Base-by-base conservation (phyloP, 2,113 vertebrate species). In the Oreochromis tanganicae region DNA sequence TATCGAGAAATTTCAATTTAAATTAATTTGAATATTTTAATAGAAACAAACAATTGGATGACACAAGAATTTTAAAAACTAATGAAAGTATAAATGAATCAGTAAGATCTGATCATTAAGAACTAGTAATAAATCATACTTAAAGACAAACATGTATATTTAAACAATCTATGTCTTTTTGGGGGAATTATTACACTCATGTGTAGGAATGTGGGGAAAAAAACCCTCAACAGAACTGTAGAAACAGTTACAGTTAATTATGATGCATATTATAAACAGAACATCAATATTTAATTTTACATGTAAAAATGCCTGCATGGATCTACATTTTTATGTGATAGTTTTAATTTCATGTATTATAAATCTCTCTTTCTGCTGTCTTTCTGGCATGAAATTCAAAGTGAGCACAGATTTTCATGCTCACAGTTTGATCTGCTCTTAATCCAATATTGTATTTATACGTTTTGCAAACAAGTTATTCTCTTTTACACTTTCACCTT, bases 1-100 rank as follows among this genome's bases (percentile, higher is more conserved):
- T 21, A 66, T 66, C 0, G 0, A 66, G 61, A 66, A 66, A 38
- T 66, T 66, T 2, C 10, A 38, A 38, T 10, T 10, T 29, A 1
- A 61, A 24, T 41, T 5, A 9, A 41, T 68, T 21, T 68, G 3
- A 41, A 41, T 41, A 41, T 68, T 36, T 13, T 1, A 38, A 66
- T 38, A 38, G 21, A 34, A 66, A 38, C n/a, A 2, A 13, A 46
- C 43, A 43, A 43, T 43, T 68, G 6, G 63, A 21, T 9, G 34
- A 68, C 34, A 41, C 14, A n/a, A 34, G 14, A 68, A 41, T 13
- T 7, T 4, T 68, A 68, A 68, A 68, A 68, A n/a, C 17, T 12
- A 66, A 68, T 21, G 0, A 68, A 5, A 21, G 19, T 41, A 41
- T 41, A 1, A 5, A 21, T 21, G 6, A 68, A 38, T 68, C 1